Percentiles rank a stretch among this genome's conserved stretches.
Evolutionary conservation across 2,888 invertebrate species (phyloP).

Genomic region (Synanthedon myopaeformis): DNA sequence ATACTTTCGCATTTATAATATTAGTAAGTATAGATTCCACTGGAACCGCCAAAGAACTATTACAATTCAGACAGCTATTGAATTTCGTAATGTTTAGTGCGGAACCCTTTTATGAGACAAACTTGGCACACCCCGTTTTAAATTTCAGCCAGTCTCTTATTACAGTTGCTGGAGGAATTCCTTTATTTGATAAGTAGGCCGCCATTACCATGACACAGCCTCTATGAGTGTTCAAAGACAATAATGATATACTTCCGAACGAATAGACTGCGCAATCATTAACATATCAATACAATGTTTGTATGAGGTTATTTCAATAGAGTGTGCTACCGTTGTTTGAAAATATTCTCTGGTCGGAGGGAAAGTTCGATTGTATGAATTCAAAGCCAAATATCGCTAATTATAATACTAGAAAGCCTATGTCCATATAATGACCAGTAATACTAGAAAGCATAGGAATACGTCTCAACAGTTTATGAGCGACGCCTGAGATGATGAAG

Average conservation of each 20-base stretch:
- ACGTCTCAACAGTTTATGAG: too few species aligned
- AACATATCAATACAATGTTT: background rate
- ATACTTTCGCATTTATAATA: too few species aligned
- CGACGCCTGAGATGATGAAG: too few species aligned
- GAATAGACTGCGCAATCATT: background rate
- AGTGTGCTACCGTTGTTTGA: background rate
- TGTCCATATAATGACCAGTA: too few species aligned
- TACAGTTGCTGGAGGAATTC: background rate
- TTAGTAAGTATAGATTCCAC: too few species aligned
- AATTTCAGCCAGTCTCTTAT: background rate
- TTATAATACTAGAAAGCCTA: too few species aligned
- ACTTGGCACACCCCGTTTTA: background rate
- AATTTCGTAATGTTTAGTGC: background rate
- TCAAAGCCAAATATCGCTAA: too few species aligned
- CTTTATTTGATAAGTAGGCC: conserved; percentile 12
- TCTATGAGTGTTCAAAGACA: background rate
- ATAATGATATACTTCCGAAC: background rate
- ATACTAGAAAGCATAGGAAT: too few species aligned
- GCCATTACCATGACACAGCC: conserved; percentile 15
- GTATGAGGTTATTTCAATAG: background rate
- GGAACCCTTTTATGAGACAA: background rate
- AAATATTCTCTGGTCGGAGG: background rate
- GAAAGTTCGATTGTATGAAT: too few species aligned
- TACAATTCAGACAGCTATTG: too few species aligned
- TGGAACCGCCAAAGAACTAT: too few species aligned